These are phyloP conservation scores for Agelastica alni DNA, from an alignment of 2,888 invertebrate genomes.

Conservation along the genomic window DNA sequence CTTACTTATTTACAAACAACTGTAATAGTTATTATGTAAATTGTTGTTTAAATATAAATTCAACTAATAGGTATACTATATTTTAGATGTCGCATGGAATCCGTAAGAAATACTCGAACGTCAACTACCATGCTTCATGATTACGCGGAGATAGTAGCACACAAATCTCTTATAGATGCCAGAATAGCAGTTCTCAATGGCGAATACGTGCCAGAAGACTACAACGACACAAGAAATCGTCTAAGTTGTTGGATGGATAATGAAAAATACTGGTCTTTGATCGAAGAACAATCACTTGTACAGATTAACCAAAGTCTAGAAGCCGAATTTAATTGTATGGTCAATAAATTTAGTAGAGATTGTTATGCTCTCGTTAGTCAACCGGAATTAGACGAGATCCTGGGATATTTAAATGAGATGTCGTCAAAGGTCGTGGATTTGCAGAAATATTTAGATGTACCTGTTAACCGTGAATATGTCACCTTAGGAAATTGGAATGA, in stretches of 20 bases:
- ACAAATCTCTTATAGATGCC: conserved; percentile 77
- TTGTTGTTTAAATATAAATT: background rate
- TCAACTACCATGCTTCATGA: conserved; percentile 62
- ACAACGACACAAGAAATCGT: conserved; percentile 26
- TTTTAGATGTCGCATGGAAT: conserved; percentile 50
- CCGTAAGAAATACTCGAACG: conserved; percentile 56
- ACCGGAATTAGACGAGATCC: conserved; percentile 44
- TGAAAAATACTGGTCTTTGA: conserved; percentile 53
- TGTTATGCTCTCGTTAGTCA: conserved; percentile 60
- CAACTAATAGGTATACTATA: too few relatives aligned
- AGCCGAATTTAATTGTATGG: conserved; percentile 70
- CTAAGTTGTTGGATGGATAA: conserved; percentile 48
- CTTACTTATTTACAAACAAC: background rate
- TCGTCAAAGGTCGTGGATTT: conserved; percentile 42
- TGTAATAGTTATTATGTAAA: background rate
- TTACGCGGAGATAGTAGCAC: conserved; percentile 73
- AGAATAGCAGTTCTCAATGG: conserved; percentile 71
- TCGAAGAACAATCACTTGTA: conserved; percentile 57
- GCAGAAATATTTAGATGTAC: conserved; percentile 40
- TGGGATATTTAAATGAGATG: conserved; percentile 44
- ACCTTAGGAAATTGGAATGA: conserved; percentile 58
- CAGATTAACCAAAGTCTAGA: conserved; percentile 62
- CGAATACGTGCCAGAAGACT: conserved; percentile 39
- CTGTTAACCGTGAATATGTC: conserved; percentile 34
- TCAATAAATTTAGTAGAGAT: conserved; percentile 62